Evolutionary conservation across 2,113 vertebrate genomes (phyloP).

Genomic region (Melanotaenia duboulayi): DNA sequence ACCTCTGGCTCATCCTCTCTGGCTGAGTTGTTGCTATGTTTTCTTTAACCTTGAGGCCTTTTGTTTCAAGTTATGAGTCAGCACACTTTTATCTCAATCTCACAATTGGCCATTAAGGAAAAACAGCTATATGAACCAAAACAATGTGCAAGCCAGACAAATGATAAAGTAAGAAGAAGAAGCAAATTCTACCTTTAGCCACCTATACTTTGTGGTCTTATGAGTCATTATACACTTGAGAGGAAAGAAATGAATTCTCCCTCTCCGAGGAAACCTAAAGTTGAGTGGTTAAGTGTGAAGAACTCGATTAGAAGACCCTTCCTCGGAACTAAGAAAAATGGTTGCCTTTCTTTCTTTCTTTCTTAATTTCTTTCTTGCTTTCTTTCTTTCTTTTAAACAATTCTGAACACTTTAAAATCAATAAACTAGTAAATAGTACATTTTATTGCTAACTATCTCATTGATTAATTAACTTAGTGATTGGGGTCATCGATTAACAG

Average conservation of each 20-base stretch:
- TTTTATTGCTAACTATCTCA: too few species aligned
- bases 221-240: constrained; percentile 37
- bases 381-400: too few species aligned
- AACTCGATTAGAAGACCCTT: constrained; percentile 8
- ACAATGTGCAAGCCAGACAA: constrained; percentile 50
- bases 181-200: constrained; percentile 45
- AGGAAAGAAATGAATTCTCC: constrained; percentile 39
- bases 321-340: constrained; percentile 22
- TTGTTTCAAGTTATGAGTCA: constrained; percentile 60
- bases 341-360: neutral
- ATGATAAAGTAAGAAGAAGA: constrained; percentile 43
- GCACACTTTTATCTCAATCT: constrained; percentile 62
- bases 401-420: too few species aligned
- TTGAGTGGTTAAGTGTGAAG: constrained; percentile 51
- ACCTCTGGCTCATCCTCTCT: constrained; percentile 37
- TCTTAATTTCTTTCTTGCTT: too few species aligned
- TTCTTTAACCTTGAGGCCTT: constrained; percentile 65
- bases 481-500: too few species aligned
- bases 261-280: constrained; percentile 43
- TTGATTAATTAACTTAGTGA: too few species aligned
- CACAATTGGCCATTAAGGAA: constrained; percentile 63
- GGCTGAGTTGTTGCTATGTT: constrained; percentile 44
- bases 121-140: constrained; percentile 48
- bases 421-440: too few species aligned
- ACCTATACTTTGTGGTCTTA: constrained; percentile 39